Evolutionary conservation across 2,888 invertebrate species (phyloP), one percentile per base, ranked within the genome.

Genomic region (Dynastes tityus): DNA sequence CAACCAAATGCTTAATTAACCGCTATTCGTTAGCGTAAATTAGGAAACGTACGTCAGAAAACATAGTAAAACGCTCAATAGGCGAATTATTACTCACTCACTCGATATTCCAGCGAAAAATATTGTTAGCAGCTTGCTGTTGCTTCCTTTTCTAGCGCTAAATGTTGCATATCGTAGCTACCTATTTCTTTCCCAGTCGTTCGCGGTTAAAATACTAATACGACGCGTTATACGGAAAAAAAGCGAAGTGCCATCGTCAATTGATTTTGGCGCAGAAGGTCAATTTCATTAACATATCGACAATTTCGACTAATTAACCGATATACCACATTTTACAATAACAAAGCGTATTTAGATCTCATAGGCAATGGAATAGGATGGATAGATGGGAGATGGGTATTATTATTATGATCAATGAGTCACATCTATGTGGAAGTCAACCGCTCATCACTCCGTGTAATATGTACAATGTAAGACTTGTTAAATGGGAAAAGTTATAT

Each of bases 211-310:
- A 53, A 53, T n/a, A 27, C 61, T 22, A 65, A 13, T 16, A 40
- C n/a, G n/a, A n/a, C 37, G 40, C 40, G 32, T 65, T 49, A 68
- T 37, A 13, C 53, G 29, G 27, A 37, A 40, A 61, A 73, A 61
- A 40, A 73, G 40, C 40, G 27, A 37, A 73, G 58, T 73, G 22
- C 73, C 61, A 73, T 73, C 58, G 61, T 73, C 61, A 61, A 73
- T 73, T 58, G 58, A 73, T 73, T 61, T 40, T 61, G 61, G 58
- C 73, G 76, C 65, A 49, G 77, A 77, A 77, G 79, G 79, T 79
- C 79, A 73, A 79, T 77, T 77, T 71, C 64, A 76, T 79, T 79
- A 79, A 73, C 79, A 77, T 77, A 79, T 76, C 64, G 78, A 73
- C 78, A 77, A 76, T 73, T 73, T 37, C 73, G 61, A n/a, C 73